These are phyloP conservation scores for Periparus ater DNA, from an alignment of 2,797 vertebrate species.

Conservation along the genomic window DNA sequence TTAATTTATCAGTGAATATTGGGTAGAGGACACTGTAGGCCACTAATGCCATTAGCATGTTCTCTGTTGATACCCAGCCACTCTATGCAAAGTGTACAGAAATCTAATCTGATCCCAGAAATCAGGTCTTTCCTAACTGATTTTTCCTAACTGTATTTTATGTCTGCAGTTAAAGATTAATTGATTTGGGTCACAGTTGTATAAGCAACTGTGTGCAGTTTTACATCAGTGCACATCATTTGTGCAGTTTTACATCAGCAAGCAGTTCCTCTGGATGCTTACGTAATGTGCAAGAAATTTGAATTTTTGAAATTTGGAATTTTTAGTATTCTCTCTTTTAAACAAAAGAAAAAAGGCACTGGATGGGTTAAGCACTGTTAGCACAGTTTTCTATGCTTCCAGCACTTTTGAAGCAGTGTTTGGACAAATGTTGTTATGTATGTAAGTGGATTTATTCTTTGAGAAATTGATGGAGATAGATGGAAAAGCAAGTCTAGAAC, in stretches of 20 bases:
- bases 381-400: neutral
- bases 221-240: neutral
- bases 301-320: neutral
- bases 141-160: neutral
- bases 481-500: neutral
- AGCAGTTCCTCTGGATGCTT: neutral
- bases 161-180: neutral
- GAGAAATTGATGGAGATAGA: neutral
- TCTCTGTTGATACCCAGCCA: neutral
- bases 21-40: neutral
- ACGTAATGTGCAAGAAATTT: neutral
- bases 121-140: neutral
- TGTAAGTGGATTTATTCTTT: neutral
- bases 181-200: neutral
- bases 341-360: neutral
- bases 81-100: neutral
- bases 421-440: neutral
- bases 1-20: neutral
- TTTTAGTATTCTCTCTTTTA: neutral
- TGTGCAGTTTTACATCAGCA: neutral
- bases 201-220: neutral
- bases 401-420: neutral
- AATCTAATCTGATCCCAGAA: neutral
- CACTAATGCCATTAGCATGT: neutral
- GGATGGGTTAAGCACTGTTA: neutral